These are phyloP conservation scores for Macrosoma leucophasiata DNA, from an alignment of 2,888 invertebrate species.

Conservation along the genomic window DNA sequence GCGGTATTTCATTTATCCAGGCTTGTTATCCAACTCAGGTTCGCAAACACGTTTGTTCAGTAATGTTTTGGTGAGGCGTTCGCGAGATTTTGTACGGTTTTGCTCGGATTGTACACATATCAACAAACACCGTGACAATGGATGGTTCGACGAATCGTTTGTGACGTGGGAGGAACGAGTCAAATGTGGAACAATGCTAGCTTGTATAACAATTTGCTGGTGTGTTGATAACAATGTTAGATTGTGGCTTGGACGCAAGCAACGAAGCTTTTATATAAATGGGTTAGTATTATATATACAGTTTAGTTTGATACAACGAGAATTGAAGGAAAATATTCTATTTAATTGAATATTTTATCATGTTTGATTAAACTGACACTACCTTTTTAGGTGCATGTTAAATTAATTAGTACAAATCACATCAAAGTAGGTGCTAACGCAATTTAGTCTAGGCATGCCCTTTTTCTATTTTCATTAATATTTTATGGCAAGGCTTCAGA, in stretches of 20 bases:
- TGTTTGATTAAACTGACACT: no score
- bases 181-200: constrained; percentile 72
- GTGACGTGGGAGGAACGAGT: constrained; percentile 50
- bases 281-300: no score
- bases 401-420: no score
- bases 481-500: no score
- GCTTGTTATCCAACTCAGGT: constrained; percentile 15
- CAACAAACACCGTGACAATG: constrained; percentile 72
- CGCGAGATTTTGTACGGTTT: constrained; percentile 61
- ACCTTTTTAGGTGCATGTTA: no score
- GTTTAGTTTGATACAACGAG: no score
- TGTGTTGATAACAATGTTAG: constrained; percentile 63
- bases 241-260: constrained; percentile 47
- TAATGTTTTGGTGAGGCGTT: constrained; percentile 58
- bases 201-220: constrained; percentile 66
- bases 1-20: constrained; percentile 23
- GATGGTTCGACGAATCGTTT: constrained; percentile 60
- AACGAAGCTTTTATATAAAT: constrained; percentile 47
- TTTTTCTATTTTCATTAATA: no score
- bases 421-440: no score
- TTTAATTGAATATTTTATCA: no score
- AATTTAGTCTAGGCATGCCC: no score
- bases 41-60: constrained; percentile 30
- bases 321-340: no score
- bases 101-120: constrained; percentile 43